Evolutionary conservation across 1,140 invertebrate genomes (phyloP).

Genomic region (Trichonephila clavata): DNA sequence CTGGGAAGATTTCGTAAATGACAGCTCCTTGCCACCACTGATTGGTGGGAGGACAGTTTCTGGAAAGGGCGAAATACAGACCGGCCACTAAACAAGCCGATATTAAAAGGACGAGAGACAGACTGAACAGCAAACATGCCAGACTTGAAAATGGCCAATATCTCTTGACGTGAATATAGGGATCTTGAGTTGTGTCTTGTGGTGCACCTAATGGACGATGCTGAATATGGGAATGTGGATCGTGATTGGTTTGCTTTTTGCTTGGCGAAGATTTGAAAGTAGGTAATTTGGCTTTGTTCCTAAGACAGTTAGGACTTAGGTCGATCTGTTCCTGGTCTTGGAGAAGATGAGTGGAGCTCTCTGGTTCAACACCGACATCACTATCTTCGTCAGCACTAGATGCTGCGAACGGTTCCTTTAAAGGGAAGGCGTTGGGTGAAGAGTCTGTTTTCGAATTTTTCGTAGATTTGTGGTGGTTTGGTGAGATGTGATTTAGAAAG

Average conservation of each 20-base stretch:
- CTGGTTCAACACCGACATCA: constrained; percentile 48
- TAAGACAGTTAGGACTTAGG: constrained; percentile 48
- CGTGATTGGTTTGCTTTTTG: constrained; percentile 20
- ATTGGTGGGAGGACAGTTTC: not conserved
- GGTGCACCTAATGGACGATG: constrained; percentile 44
- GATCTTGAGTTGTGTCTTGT: constrained; percentile 36
- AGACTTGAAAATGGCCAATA: constrained; percentile 60
- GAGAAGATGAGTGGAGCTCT: constrained; percentile 64
- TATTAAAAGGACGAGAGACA: not conserved
- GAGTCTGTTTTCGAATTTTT: constrained; percentile 13
- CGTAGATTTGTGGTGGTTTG: not conserved
- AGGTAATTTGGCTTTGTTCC: constrained; percentile 60
- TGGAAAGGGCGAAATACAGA: not conserved
- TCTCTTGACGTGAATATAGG: constrained; percentile 5
- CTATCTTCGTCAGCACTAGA: constrained; percentile 61
- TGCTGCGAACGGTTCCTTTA: constrained; percentile 28
- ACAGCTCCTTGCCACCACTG: constrained; percentile 90
- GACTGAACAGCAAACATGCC: constrained; percentile 13
- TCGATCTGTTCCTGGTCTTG: constrained; percentile 27
- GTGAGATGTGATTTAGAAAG: constrained; percentile 42
- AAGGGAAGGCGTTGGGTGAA: constrained; percentile 42
- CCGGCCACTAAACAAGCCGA: constrained; percentile 29
- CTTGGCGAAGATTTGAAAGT: constrained; percentile 58
- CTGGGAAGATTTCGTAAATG: constrained; percentile 91
- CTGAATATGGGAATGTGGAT: constrained; percentile 58